Evolutionary conservation across 1,140 invertebrate genomes (phyloP), one percentile per base, ranked within the genome.

Genomic region (Arctopsyche grandis): DNA sequence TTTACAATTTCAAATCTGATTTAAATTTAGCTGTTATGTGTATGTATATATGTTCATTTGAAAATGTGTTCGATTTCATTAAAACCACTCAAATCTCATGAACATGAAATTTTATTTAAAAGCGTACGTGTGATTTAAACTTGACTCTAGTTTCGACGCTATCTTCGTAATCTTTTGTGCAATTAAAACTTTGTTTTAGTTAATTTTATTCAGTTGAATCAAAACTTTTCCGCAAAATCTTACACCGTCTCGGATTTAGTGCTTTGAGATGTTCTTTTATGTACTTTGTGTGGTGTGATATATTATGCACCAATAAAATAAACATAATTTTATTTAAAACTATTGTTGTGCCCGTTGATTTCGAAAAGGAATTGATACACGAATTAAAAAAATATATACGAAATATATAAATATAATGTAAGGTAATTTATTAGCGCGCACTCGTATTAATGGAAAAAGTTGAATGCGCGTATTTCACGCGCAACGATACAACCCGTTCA

Each of bases 171-270:
- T 66, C 63, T 66, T 66, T 66, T 66, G 63, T 66, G 63, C 22
- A 66, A 66, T 66, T 66, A 66, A 66, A 66, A 66, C 63, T 66
- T 66, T 66, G 29, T 22, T 24, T 66, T 26, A 66, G 63, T 66
- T 66, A 66, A 66, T 66, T 66, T 66, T 66, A 66, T 66, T 26
- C 63, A 19, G 63, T n/a, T 66, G 63, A 66, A 66, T 66, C 63
- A 66, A 66, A 66, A 66, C 63, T 66, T 66, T 9, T 66, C n/a
- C 22, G 22, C 63, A 66, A 66, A n/a, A 66, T 66, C 63, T 66
- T 29, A 14, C 22, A 12, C 63, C 63, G 14, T 26, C n/a, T 24
- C 63, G 63, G 24, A 22, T 66, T 21, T 66, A 66, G 21, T 22
- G 21, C 14, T 66, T 9, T 22, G 26, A 66, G 26, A 22, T 24